phyloP scores from a whole-genome alignment of 2,113 vertebrate genomes.

The Psittacula cyanocephala region DNA sequence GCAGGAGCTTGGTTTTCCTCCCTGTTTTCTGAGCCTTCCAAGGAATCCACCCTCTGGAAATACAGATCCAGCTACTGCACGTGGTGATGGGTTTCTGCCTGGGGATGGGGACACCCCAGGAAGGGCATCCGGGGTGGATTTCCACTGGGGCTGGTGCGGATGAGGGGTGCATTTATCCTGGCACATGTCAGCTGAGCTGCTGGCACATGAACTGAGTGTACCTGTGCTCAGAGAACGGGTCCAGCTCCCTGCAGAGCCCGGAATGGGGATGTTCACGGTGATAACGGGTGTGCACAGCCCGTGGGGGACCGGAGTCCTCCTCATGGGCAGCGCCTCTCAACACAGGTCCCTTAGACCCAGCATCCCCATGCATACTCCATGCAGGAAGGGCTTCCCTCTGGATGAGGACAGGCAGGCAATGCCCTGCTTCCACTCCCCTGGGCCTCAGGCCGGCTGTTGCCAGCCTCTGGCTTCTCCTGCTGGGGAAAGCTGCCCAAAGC shows the following conservation, averaged over 20 bases:
- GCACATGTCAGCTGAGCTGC: background rate
- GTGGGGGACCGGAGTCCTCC: fast-evolving
- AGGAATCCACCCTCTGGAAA: background rate
- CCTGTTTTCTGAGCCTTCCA: background rate
- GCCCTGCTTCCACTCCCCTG: fast-evolving
- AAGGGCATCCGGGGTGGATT: background rate
- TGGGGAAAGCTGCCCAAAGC: conserved; percentile 51
- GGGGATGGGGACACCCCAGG: background rate
- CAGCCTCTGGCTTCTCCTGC: background rate
- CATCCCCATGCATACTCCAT: fast-evolving
- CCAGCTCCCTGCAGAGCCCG: fast-evolving
- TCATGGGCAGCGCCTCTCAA: fast-evolving
- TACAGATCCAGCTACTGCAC: fast-evolving
- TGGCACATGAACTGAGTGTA: background rate
- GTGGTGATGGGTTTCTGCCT: fast-evolving
- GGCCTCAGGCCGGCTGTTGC: background rate
- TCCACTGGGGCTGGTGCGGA: fast-evolving
- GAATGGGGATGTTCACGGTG: background rate
- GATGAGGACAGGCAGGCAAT: fast-evolving
- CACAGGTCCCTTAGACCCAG: fast-evolving
- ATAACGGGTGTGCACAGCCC: background rate
- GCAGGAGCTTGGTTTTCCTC: background rate
- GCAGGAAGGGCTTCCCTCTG: fast-evolving
- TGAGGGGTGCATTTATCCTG: background rate
- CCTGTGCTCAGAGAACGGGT: background rate